phyloP scores from a whole-genome alignment of 1,140 invertebrate genomes.

The Homarus americanus region DNA sequence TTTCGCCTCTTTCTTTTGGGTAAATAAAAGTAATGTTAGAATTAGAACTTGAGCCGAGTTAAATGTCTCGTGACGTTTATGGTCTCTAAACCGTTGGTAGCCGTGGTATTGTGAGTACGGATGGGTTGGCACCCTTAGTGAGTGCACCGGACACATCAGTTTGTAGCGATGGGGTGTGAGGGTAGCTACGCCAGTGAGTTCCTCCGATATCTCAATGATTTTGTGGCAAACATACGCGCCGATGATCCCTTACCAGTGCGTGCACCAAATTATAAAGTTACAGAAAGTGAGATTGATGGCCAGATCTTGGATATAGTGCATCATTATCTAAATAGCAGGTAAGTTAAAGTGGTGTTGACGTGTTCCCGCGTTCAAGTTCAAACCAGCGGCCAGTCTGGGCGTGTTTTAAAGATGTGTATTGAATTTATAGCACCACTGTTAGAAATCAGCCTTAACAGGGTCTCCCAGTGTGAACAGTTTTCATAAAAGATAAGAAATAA shows the following conservation, averaged over 20 bases:
- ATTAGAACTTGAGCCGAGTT: no score
- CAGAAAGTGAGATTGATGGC: slow-evolving; percentile 84
- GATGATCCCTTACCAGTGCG: slow-evolving; percentile 87
- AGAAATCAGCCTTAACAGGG: background rate
- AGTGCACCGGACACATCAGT: slow-evolving; percentile 34
- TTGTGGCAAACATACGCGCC: slow-evolving; percentile 83
- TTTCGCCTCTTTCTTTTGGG: no score
- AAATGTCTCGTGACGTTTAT: no score
- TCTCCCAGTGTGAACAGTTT: background rate
- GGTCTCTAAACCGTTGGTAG: no score
- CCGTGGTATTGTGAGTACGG: background rate
- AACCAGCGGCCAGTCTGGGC: background rate
- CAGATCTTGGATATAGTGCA: slow-evolving; percentile 88
- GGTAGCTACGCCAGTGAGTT: slow-evolving; percentile 69
- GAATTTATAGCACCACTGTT: background rate
- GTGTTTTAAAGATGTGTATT: background rate
- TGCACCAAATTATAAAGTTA: slow-evolving; percentile 84
- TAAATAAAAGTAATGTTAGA: no score
- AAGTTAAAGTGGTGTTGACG: slow-evolving; percentile 77
- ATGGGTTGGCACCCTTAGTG: background rate
- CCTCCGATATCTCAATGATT: slow-evolving; percentile 83
- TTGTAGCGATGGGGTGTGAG: slow-evolving; percentile 70
- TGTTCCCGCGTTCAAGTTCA: background rate
- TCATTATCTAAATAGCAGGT: slow-evolving; percentile 88
- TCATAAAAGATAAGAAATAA: background rate